Base-by-base conservation (phyloP, 2,113 vertebrate species). In the Donacobius atricapilla region DNA sequence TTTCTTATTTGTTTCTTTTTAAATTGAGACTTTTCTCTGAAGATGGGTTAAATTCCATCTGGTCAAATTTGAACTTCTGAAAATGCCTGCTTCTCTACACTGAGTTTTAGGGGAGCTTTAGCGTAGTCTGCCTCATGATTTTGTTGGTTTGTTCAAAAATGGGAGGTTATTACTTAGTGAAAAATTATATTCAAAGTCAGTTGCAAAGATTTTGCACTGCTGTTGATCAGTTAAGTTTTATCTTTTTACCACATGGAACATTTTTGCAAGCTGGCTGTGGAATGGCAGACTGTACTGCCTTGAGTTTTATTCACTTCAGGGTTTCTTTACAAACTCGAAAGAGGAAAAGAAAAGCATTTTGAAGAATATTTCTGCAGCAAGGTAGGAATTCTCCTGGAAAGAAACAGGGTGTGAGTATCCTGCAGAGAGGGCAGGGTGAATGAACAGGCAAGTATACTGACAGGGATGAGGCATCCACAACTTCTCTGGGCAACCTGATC, bases 401-500 rank as follows among this genome's bases (percentile, higher is more conserved):
- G 30, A 22, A 78, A 48, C 2, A 56, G 50, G 11, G 31, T 33
- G 35, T 0, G 0, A 81, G 17, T 33, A 50, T 70, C 27, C 33
- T 24, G 9, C 28, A 2, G 0, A 54, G 64, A 27, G 12, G 50
- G 40, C 16, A 66, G 13, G 40, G 37, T 66, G 27, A 65, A 54
- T 20, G 21, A 54, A 66, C 40, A 45, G 0, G 0, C 0, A 3
- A 66, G 33, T 54, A 25, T 31, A 24, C 16, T 61, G 56, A 21
- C n/a, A 68, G 25, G 17, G n/a, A 61, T 21, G 21, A 14, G n/a
- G 63, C n/a, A 61, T 21, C 25, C 25, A 27, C n/a, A 54, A 5
- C n/a, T 40, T 76, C 63, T 61, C 47, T 54, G 30, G 30, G 25
- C 17, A 54, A 61, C 30, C 21, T 23, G 11, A 40, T 35, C 3